A percentile compares a stretch with the other conserved stretches of the same genome.
Evolutionary conservation across 2,888 invertebrate genomes (phyloP).

Genomic region (Drosophila dives): DNA sequence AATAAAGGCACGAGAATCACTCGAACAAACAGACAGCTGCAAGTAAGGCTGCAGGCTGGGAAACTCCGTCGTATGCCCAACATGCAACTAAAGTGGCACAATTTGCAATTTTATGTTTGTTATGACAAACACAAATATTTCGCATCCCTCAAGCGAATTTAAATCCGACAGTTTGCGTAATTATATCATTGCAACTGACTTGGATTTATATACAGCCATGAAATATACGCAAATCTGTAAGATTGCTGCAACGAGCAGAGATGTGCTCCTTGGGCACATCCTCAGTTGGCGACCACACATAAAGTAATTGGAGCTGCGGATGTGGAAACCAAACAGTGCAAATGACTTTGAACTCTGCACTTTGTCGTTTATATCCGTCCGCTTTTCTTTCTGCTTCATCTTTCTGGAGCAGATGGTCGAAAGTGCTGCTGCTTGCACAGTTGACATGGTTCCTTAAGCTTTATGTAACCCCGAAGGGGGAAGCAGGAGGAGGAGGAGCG

Average conservation of each 20-base stretch:
- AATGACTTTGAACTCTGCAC: conserved; percentile 64
- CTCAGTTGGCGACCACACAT: conserved; percentile 41
- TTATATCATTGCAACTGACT: conserved; percentile 68
- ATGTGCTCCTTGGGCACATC: conserved; percentile 31
- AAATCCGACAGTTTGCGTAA: conserved; percentile 56
- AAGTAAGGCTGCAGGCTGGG: conserved; percentile 20
- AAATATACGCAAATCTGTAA: conserved; percentile 16
- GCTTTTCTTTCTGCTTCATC: conserved; percentile 1
- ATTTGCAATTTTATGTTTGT: conserved; percentile 67
- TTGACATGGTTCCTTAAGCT: conserved; percentile 29
- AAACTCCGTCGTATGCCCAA: conserved; percentile 65
- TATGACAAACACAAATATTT: conserved; percentile 51
- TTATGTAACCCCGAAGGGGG: neutral
- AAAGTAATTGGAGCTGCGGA: conserved; percentile 70
- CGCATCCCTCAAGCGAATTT: conserved; percentile 6
- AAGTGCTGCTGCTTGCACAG: conserved; percentile 17
- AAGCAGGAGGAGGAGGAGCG: neutral
- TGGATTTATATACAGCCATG: conserved; percentile 36
- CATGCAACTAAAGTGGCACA: conserved; percentile 60
- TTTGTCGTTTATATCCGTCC: conserved; percentile 12
- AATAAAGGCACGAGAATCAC: conserved; percentile 35
- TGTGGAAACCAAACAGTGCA: conserved; percentile 65
- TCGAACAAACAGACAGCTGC: conserved; percentile 37
- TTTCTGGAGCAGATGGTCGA: neutral
- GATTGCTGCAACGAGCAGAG: conserved; percentile 22